Base-by-base conservation (phyloP, 2,113 vertebrate genomes). In the Calidris pugnax region DNA sequence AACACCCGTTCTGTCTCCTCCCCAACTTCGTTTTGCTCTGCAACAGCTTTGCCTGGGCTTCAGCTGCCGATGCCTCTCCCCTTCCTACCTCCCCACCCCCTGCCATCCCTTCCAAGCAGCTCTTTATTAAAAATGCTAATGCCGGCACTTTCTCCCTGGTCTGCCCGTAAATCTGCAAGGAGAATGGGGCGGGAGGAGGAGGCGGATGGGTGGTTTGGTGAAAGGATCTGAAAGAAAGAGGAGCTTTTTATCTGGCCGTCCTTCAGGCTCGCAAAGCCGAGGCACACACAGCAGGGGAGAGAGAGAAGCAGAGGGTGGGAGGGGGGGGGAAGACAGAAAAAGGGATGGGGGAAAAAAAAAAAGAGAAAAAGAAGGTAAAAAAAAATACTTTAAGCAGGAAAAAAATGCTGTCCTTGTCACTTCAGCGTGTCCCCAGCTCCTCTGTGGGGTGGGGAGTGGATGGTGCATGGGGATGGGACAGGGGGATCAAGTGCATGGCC, bases 51-150 rank as follows among this genome's bases (percentile, higher is more conserved):
- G 62, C 86, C 73, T 3, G 2, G 41, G 69, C 63, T 93, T 41
- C 87, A 71, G 76, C 89, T 90, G 83, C 68, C 0, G 0, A 4
- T 20, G 50, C 19, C 90, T 89, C 83, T 74, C 59, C 71, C 33
- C 14, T 55, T 56, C 56, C 62, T 81, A 73, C 71, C 57, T 69
- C 66, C 83, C 77, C 56, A 47, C 59, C 27, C 87, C 87, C 91
- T 56, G 81, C 87, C 90, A 82, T 76, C 92, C 95, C 90, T 89
- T 73, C 89, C 82, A 87, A 91, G 93, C 91, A 80, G 95, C 85
- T 95, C 94, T 98, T 98, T 94, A 98, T 97, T 94, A 96, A 97
- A 97, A 97, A 97, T 97, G 97, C 96, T 97, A 97, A 98, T 97
- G 82, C 85, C 4, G 43, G 93, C 95, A 79, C 93, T 98, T 97